Conservation (phyloP, 2,888 invertebrate genomes). For the Aphrophora alni region DNA sequence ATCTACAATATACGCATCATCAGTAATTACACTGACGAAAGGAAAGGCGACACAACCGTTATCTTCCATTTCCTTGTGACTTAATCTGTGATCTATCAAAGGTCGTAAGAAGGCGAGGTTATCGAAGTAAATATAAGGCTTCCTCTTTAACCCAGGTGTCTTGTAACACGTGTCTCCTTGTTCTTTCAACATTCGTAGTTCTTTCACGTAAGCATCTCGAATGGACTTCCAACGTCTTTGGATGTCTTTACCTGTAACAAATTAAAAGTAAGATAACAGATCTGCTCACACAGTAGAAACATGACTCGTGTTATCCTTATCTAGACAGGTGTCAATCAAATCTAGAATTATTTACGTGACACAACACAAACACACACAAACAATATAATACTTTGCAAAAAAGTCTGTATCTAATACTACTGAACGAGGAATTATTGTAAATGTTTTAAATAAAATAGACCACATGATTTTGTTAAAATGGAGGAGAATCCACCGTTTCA, state of each 20-base stretch:
- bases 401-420: too few relatives aligned
- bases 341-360: too few relatives aligned
- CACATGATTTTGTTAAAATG: too few relatives aligned
- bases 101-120: slow-evolving; percentile 15
- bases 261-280: too few relatives aligned
- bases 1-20: not conserved
- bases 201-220: slow-evolving; percentile 17
- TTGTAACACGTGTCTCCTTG: not conserved
- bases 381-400: too few relatives aligned
- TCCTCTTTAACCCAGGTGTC: slow-evolving; percentile 2
- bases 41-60: not conserved
- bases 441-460: too few relatives aligned
- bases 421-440: too few relatives aligned
- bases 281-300: too few relatives aligned
- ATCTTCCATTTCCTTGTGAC: not conserved
- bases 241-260: slow-evolving; percentile 21
- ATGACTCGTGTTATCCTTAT: too few relatives aligned
- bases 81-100: not conserved
- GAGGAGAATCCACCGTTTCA: too few relatives aligned
- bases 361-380: too few relatives aligned
- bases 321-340: too few relatives aligned
- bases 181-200: slow-evolving; percentile 19
- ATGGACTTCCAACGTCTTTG: slow-evolving; percentile 29
- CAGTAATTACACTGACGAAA: not conserved
- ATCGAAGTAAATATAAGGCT: slow-evolving; percentile 19